Conservation (phyloP, 2,888 invertebrate genomes). For the Cataglyphis altisquamis region DNA sequence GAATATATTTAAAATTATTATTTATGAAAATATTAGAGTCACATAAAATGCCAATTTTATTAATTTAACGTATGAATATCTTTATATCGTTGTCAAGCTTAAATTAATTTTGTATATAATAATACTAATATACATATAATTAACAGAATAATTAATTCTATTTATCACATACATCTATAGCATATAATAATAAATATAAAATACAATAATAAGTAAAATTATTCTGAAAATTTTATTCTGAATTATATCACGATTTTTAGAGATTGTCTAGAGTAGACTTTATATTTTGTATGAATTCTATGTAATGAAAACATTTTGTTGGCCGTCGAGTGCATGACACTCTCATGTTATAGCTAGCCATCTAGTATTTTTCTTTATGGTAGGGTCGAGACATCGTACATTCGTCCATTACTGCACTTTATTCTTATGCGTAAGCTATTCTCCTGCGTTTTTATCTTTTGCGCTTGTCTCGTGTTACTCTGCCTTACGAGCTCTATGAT, state of each 20-base stretch:
- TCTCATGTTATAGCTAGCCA: background rate
- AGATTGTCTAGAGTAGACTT: background rate
- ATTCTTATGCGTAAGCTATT: constrained; percentile 59
- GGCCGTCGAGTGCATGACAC: background rate
- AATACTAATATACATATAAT: too few relatives aligned
- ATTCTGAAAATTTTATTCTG: background rate
- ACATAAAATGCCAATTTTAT: background rate
- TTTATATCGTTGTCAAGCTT: too few relatives aligned
- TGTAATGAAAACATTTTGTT: constrained; percentile 22
- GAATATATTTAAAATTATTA: background rate
- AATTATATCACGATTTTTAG: background rate
- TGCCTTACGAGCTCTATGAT: constrained; percentile 64
- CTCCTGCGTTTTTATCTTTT: constrained; percentile 50
- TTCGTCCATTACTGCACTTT: constrained; percentile 63
- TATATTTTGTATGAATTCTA: background rate
- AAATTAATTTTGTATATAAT: background rate
- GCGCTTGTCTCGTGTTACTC: constrained; percentile 39
- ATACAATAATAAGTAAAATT: background rate
- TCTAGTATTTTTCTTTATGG: constrained; percentile 37
- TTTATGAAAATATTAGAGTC: background rate
- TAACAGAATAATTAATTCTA: background rate
- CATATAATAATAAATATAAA: background rate
- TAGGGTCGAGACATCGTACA: constrained; percentile 45
- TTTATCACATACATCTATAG: background rate
- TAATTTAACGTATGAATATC: background rate